phyloP scores from a whole-genome alignment of 2,113 vertebrate genomes.

The Odocoileus hemionus region DNA sequence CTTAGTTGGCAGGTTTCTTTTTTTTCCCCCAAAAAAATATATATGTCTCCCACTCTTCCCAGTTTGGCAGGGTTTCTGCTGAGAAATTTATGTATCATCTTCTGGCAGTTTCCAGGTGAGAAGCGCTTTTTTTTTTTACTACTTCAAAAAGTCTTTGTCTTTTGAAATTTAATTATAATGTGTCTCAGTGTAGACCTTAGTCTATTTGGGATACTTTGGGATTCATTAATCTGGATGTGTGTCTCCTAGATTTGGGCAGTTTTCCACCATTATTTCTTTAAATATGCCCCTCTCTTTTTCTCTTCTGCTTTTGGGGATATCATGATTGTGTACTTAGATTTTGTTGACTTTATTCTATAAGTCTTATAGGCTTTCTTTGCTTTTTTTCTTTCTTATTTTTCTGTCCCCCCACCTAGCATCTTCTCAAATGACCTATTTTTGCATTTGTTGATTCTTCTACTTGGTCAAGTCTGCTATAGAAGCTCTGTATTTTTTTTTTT shows the following conservation, averaged over 20 bases:
- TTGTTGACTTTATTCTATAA: background rate
- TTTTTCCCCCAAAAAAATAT: fast-evolving
- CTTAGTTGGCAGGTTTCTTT: background rate
- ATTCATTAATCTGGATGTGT: background rate
- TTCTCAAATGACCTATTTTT: background rate
- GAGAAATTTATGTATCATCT: background rate
- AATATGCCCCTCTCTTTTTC: background rate
- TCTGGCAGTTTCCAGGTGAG: background rate
- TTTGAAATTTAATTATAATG: background rate
- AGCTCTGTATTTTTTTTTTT: background rate
- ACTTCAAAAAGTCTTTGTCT: background rate
- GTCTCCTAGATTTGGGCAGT: background rate
- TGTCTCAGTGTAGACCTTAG: background rate
- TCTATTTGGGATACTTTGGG: background rate
- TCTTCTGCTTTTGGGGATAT: background rate
- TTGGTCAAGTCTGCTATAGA: background rate
- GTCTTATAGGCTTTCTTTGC: background rate
- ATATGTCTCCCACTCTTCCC: background rate
- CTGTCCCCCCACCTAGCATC: too few relatives aligned
- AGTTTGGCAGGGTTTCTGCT: background rate
- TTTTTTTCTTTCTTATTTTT: background rate
- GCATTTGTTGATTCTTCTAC: background rate
- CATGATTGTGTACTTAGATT: background rate
- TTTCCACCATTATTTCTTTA: background rate
- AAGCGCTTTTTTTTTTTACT: background rate